These are phyloP conservation scores for Hippocampus guttulatus DNA, from an alignment of 2,113 vertebrate genomes.

Conservation along the genomic window DNA sequence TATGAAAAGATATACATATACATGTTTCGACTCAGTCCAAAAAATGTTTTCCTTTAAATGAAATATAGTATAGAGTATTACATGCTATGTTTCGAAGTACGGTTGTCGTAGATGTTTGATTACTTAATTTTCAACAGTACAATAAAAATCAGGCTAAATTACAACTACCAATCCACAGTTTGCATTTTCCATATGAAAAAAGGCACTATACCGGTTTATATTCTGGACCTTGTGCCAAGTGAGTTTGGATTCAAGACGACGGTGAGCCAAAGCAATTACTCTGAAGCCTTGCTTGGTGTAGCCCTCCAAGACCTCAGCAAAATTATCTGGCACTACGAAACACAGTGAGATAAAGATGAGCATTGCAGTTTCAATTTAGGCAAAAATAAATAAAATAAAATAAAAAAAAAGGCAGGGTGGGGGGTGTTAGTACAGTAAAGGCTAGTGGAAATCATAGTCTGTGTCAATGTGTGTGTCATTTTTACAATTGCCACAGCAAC, in stretches of 20 bases:
- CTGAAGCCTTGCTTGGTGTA: slow-evolving; percentile 95
- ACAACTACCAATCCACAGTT: not conserved
- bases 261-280: slow-evolving; percentile 93
- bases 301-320: slow-evolving; percentile 83
- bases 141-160: not conserved
- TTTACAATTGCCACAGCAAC: no score
- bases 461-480: no score
- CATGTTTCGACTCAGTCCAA: not conserved
- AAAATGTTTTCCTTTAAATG: not conserved
- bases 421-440: not conserved
- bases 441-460: no score
- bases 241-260: slow-evolving; percentile 89
- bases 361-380: not conserved
- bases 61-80: not conserved
- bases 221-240: slow-evolving; percentile 96
- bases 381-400: not conserved
- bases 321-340: slow-evolving; percentile 82
- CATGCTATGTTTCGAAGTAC: not conserved
- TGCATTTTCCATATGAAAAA: not conserved
- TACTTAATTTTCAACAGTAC: not conserved
- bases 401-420: no score
- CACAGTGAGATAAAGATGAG: not conserved
- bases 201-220: slow-evolving; percentile 78
- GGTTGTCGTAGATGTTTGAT: not conserved
- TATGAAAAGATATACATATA: not conserved